Evolutionary conservation across 2,888 invertebrate genomes (phyloP).

Genomic region (Lysandra bellargus): DNA sequence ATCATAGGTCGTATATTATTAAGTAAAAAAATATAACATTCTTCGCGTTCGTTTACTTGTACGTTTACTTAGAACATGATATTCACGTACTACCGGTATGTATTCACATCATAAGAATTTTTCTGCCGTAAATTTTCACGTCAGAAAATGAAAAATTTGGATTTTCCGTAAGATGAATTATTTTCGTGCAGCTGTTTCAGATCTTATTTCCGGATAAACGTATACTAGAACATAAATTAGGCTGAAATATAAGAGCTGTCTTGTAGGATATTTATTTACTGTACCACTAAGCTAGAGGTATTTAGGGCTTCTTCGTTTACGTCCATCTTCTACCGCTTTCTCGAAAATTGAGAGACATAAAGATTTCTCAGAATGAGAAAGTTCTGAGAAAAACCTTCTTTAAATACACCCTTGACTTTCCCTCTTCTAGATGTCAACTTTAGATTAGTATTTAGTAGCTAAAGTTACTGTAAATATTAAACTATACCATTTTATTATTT

Average conservation of each 20-base stretch:
- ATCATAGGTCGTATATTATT: no score
- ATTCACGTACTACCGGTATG: not conserved
- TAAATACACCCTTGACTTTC: no score
- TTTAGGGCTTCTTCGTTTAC: not conserved
- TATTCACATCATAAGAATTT: not conserved
- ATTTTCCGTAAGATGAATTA: constrained; percentile 10
- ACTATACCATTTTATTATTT: no score
- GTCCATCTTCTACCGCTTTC: no score
- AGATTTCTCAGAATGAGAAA: no score
- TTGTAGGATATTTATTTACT: not conserved
- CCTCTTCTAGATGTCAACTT: no score
- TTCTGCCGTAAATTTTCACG: not conserved
- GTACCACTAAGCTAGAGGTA: not conserved
- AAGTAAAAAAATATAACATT: not conserved
- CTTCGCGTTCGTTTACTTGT: not conserved
- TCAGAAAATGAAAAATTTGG: constrained; percentile 22
- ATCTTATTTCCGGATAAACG: not conserved
- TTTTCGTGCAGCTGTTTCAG: not conserved
- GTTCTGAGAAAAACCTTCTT: no score
- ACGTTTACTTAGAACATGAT: not conserved
- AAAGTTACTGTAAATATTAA: no score
- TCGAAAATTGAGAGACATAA: no score
- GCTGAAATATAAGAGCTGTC: constrained; percentile 1
- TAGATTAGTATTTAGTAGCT: no score
- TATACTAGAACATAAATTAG: not conserved